Evolutionary conservation across 2,797 vertebrate genomes (phyloP), one percentile per base, ranked within the genome.

Genomic region (Brotula barbata): DNA sequence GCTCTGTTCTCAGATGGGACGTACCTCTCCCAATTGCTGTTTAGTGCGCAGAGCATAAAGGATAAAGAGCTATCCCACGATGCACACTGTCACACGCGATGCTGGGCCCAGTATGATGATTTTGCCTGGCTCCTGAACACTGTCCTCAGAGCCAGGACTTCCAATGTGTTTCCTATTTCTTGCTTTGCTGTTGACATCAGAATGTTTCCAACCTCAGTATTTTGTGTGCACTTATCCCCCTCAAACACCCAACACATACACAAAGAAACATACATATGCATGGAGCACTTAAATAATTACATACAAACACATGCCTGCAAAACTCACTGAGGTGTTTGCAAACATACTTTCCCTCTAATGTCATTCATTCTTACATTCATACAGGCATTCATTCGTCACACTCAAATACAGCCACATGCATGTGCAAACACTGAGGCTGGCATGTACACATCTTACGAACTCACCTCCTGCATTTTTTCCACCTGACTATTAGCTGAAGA

Each of bases 91-190:
- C 84, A 85, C 86, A 86, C 80, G 81, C 86, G 52, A 85, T 81
- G 80, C 73, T 17, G 73, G 70, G 76, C 69, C 76, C 14, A 16
- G 64, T 25, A 64, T 41, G 23, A 73, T 80, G 86, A 82, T 79
- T 76, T 80, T n/a, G 78, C 55, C 78, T 81, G 83, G 83, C 85
- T 83, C 83, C 78, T 5, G 70, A 73, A 68, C 68, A 14, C 56
- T 15, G 48, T 76, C 82, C 55, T 79, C 89, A 62, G 85, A 84
- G 85, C 89, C 88, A 89, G 64, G 63, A 84, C 87, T 88, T 90
- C 86, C 91, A 88, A 91, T 93, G 90, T 93, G 92, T 90, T 93
- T 94, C 92, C 85, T 88, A 76, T 94, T 94, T 91, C 82, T 93
- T 22, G 64, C 58, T 86, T 77, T 59, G 79, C 89, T 87, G 83